Evolutionary conservation across 2,797 vertebrate genomes (phyloP).

Genomic region (Hippocampus kuda): DNA sequence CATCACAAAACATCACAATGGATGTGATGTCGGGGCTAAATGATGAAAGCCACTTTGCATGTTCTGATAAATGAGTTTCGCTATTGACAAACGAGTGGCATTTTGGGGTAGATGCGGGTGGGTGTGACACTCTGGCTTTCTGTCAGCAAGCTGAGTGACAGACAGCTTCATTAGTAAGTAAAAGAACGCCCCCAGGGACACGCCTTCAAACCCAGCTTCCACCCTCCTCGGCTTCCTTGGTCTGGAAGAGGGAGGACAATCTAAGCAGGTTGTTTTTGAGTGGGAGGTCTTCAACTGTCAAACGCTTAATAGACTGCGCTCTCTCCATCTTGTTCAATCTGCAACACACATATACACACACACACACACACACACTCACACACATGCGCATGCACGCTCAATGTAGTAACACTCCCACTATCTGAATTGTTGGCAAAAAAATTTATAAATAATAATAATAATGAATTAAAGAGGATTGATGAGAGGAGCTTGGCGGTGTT

Average conservation of each 20-base stretch:
- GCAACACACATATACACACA: slow-evolving; percentile 15
- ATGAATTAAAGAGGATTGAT: slow-evolving; percentile 63
- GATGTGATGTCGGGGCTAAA: neutral
- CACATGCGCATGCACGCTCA: neutral
- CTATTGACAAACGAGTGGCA: slow-evolving; percentile 21
- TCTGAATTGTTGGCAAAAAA: slow-evolving; percentile 59
- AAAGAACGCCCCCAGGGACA: slow-evolving; percentile 52
- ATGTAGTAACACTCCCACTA: slow-evolving; percentile 14
- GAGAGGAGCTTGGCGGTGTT: slow-evolving; percentile 43
- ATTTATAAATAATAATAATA: too few species aligned
- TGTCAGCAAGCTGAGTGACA: slow-evolving; percentile 55
- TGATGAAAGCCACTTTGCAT: neutral
- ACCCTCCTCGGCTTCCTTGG: slow-evolving; percentile 37
- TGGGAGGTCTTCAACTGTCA: slow-evolving; percentile 69
- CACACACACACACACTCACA: slow-evolving; percentile 12
- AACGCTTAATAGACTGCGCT: slow-evolving; percentile 64
- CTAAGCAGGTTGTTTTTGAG: slow-evolving; percentile 52
- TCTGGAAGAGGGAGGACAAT: slow-evolving; percentile 47
- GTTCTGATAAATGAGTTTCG: slow-evolving; percentile 6
- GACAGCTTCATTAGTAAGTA: slow-evolving; percentile 71
- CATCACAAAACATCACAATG: neutral
- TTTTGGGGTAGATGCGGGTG: slow-evolving; percentile 44
- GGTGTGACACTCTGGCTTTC: slow-evolving; percentile 51
- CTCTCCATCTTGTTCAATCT: slow-evolving; percentile 45
- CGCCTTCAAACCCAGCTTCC: slow-evolving; percentile 36